Percentiles rank a stretch among this genome's conserved stretches.
Evolutionary conservation across 2,888 invertebrate genomes (phyloP).

Genomic region (Aproaerema taeniolella): DNA sequence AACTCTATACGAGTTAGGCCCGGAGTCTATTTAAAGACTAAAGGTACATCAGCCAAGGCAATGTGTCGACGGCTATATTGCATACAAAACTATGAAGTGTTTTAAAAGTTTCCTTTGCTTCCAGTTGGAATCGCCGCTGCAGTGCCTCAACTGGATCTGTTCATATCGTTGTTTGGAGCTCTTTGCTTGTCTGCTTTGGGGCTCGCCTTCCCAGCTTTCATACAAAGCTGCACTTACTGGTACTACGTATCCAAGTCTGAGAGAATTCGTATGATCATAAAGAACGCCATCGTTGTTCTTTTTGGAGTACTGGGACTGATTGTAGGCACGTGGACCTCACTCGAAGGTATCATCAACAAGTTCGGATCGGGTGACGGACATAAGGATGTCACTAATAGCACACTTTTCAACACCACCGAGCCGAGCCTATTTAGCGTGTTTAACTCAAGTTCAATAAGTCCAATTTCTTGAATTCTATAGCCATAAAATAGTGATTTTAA

Average conservation of each 20-base stretch:
- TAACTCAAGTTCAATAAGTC: too few relatives aligned
- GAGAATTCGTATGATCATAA: constrained; percentile 76
- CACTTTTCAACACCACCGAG: constrained; percentile 15
- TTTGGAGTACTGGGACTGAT: constrained; percentile 82
- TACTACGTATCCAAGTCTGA: constrained; percentile 75
- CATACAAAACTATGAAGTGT: too few relatives aligned
- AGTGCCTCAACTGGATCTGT: constrained; percentile 89
- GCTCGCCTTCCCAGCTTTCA: constrained; percentile 92
- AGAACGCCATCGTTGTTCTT: constrained; percentile 79
- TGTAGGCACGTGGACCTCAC: constrained; percentile 83
- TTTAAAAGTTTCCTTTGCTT: too few relatives aligned
- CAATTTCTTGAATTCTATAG: not conserved
- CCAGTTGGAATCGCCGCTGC: constrained; percentile 90
- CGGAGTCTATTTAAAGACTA: too few relatives aligned
- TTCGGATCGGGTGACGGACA: constrained; percentile 55
- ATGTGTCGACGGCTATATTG: too few relatives aligned
- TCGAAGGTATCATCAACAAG: constrained; percentile 79
- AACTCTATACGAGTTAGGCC: too few relatives aligned
- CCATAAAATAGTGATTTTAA: too few relatives aligned
- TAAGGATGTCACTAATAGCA: not conserved
- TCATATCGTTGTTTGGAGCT: constrained; percentile 91
- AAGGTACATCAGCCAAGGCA: too few relatives aligned
- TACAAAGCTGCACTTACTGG: constrained; percentile 91
- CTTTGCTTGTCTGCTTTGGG: constrained; percentile 92
- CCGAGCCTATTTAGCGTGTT: constrained; percentile 8